These are phyloP conservation scores for Istiophorus platypterus DNA, from an alignment of 2,113 vertebrate genomes.

Conservation along the genomic window DNA sequence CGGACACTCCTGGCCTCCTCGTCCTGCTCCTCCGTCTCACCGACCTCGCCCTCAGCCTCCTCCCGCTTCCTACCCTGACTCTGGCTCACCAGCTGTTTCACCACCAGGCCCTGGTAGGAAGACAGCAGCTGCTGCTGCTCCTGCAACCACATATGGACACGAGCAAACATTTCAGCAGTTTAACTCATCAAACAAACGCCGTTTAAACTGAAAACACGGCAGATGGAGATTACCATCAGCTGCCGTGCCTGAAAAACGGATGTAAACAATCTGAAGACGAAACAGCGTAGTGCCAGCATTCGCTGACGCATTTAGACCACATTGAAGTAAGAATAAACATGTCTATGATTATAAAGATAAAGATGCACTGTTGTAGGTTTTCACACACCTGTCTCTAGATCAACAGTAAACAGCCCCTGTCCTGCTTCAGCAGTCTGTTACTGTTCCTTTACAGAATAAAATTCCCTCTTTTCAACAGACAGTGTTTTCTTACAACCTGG, in stretches of 20 bases:
- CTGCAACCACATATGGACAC: constrained; percentile 75
- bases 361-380: background rate
- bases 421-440: too few relatives aligned
- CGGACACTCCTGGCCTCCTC: constrained; percentile 78
- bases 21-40: constrained; percentile 70
- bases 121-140: constrained; percentile 91
- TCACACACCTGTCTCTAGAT: background rate
- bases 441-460: too few relatives aligned
- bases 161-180: constrained; percentile 7
- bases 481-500: background rate
- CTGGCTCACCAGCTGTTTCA: constrained; percentile 91
- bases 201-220: background rate
- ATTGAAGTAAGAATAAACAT: constrained; percentile 3
- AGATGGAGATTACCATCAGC: constrained; percentile 32
- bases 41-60: constrained; percentile 62
- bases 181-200: constrained; percentile 8
- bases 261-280: background rate
- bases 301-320: constrained; percentile 23
- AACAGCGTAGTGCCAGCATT: background rate
- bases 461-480: background rate
- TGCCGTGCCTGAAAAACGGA: constrained; percentile 1
- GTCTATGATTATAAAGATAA: background rate
- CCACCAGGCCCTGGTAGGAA: constrained; percentile 92
- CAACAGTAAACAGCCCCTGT: background rate
- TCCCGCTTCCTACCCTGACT: constrained; percentile 85